These are phyloP conservation scores for Drosophila peninsularis DNA, from an alignment of 2,888 invertebrate species.

Conservation along the genomic window DNA sequence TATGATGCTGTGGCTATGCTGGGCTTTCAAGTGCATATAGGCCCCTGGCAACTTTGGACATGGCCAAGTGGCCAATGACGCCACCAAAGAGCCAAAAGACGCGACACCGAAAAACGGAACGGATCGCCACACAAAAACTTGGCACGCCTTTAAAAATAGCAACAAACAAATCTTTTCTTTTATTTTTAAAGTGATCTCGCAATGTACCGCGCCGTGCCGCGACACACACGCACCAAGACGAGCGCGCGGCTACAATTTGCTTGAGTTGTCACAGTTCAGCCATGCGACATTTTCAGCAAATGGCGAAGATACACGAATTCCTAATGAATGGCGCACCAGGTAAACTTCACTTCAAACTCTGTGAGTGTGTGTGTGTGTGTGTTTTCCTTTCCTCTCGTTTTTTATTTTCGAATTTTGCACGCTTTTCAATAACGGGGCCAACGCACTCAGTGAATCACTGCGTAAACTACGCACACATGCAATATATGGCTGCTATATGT, in stretches of 20 bases:
- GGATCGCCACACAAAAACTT: conserved; percentile 58
- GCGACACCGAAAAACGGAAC: conserved; percentile 32
- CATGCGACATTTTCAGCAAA: conserved; percentile 33
- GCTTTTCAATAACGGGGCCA: conserved; percentile 56
- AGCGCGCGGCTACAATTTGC: conserved; percentile 55
- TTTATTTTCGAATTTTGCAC: conserved; percentile 17
- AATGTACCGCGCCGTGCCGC: conserved; percentile 29
- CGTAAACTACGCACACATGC: conserved; percentile 11
- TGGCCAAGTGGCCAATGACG: conserved; percentile 63
- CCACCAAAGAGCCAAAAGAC: conserved; percentile 45
- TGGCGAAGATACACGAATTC: not conserved
- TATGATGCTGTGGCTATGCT: conserved; percentile 18
- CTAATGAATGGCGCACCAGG: not conserved
- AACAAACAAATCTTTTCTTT: conserved; percentile 76
- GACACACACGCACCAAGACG: conserved; percentile 37
- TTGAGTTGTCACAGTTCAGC: conserved; percentile 34
- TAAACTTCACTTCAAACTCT: not conserved
- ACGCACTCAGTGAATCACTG: conserved; percentile 76
- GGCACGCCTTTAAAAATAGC: conserved; percentile 78
- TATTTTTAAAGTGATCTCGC: conserved; percentile 79
- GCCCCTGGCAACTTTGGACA: conserved; percentile 49
- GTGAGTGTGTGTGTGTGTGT: not conserved
- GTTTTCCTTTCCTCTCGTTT: not conserved
- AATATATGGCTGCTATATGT: conserved; percentile 15
- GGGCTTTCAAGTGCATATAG: conserved; percentile 71